phyloP scores from a whole-genome alignment of 2,113 vertebrate genomes.

The Piliocolobus tephrosceles region DNA sequence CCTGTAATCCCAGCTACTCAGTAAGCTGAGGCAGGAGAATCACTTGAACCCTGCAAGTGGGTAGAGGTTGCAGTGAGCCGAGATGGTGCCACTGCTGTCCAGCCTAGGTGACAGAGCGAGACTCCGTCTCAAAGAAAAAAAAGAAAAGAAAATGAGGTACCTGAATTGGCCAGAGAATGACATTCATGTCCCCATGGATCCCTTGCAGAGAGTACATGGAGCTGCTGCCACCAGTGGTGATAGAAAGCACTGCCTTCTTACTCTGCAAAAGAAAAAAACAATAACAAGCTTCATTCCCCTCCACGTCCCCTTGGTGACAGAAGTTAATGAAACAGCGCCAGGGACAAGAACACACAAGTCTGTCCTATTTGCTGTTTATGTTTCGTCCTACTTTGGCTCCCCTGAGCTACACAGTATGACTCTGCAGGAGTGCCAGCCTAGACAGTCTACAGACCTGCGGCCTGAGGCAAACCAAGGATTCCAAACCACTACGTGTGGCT shows the following conservation, averaged over 20 bases:
- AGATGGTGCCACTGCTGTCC: too few relatives aligned
- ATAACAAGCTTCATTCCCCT: not conserved
- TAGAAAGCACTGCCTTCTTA: constrained; percentile 89
- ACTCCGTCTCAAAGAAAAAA: too few relatives aligned
- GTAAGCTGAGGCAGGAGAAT: too few relatives aligned
- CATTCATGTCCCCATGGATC: constrained; percentile 89
- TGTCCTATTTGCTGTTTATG: not conserved
- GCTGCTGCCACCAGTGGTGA: constrained; percentile 86
- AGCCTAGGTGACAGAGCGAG: too few relatives aligned
- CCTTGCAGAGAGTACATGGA: constrained; percentile 87
- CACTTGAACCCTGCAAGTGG: too few relatives aligned
- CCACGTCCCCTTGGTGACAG: not conserved
- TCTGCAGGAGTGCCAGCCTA: not conserved
- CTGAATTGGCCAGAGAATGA: constrained; percentile 90
- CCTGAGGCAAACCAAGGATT: not conserved
- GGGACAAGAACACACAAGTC: not conserved
- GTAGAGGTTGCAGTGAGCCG: too few relatives aligned
- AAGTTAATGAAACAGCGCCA: constrained; percentile 1
- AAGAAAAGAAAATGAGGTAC: constrained; percentile 68
- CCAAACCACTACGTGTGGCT: not conserved
- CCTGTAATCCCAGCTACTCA: too few relatives aligned
- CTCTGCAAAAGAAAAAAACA: constrained; percentile 78
- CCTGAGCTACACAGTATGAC: not conserved
- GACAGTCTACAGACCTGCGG: not conserved
- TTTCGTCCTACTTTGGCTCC: not conserved